Base-by-base conservation (phyloP, 2,113 vertebrate species). In the Heterotis niloticus region DNA sequence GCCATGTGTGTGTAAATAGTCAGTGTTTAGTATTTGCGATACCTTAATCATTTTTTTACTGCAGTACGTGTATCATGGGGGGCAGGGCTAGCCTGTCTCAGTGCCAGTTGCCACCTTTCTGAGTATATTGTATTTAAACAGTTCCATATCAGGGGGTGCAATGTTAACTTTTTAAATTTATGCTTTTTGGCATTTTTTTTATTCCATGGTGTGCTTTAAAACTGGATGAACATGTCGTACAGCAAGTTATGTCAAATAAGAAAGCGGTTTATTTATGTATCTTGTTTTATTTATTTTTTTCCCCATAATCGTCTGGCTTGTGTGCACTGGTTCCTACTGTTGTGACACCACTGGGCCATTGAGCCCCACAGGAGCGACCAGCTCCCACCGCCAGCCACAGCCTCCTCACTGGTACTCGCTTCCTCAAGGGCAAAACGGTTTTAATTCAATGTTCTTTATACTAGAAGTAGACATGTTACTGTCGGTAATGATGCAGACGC, bases 21-120 rank as follows among this genome's bases (percentile, higher is more conserved):
- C 91, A 94, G 92, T 94, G 93, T 96, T 93, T 91, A 92, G 93
- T 97, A 95, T 96, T 95, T 96, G 89, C 92, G 92, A 94, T 89
- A 87, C 87, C 77, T 81, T 80, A 79, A 76, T 84, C 66, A 51
- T 86, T 87, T 85, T 77, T 86, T 84, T 84, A 76, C 87, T 85
- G 88, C 84, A 81, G 86, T 85, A 92, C 90, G 88, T 90, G 81
- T 91, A 87, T 87, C 80, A 88, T 91, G 92, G 86, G 24, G 28
- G 57, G 28, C 51, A 57, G 52, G n/a, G 81, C 82, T 85, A 5
- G 76, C 77, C 57, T 81, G 75, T 54, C 68, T 70, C 78, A 81
- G 86, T 87, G 90, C 86, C 88, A 23, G 54, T 24, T 57, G 57
- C 71, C 24, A 24, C 52, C 52, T 74, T 20, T 57, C 90, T 81